phyloP scores from a whole-genome alignment of 2,113 vertebrate genomes.

The Hippocampus comes region DNA sequence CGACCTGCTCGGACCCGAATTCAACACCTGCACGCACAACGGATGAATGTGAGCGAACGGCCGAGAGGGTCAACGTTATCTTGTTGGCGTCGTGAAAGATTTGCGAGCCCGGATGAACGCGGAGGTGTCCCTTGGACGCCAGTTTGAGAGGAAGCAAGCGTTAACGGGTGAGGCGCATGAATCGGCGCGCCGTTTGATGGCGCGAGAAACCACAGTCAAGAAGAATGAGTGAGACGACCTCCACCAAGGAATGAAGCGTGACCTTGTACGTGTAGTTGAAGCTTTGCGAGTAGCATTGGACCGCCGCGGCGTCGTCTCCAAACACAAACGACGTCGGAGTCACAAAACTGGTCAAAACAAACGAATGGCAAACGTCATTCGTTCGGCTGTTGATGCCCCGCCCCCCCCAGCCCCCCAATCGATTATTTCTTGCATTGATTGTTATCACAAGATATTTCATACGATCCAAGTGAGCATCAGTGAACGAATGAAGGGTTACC shows the following conservation, averaged over 20 bases:
- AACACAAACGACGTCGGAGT: slow-evolving; percentile 83
- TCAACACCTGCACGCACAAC: slow-evolving; percentile 78
- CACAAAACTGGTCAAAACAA: slow-evolving; percentile 72
- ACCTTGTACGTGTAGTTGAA: slow-evolving; percentile 92
- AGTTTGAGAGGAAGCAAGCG: neutral
- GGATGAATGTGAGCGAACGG: no score
- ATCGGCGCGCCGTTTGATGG: neutral
- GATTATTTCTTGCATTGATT: no score
- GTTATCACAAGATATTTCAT: no score
- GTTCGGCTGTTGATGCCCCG: no score
- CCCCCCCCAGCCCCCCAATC: no score
- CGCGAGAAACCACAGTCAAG: no score
- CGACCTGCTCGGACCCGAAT: slow-evolving; percentile 82
- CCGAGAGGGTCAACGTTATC: no score
- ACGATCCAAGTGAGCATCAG: neutral
- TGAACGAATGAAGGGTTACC: slow-evolving; percentile 71
- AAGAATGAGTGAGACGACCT: no score
- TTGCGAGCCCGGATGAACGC: neutral
- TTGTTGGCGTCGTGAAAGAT: no score
- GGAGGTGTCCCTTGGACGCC: no score
- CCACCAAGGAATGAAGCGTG: slow-evolving; percentile 32
- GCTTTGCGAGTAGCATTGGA: slow-evolving; percentile 78
- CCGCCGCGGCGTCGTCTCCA: slow-evolving; percentile 71
- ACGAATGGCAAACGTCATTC: neutral
- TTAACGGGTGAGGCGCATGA: neutral